These are phyloP conservation scores for Piaya cayana DNA, from an alignment of 2,113 vertebrate genomes.

Conservation along the genomic window DNA sequence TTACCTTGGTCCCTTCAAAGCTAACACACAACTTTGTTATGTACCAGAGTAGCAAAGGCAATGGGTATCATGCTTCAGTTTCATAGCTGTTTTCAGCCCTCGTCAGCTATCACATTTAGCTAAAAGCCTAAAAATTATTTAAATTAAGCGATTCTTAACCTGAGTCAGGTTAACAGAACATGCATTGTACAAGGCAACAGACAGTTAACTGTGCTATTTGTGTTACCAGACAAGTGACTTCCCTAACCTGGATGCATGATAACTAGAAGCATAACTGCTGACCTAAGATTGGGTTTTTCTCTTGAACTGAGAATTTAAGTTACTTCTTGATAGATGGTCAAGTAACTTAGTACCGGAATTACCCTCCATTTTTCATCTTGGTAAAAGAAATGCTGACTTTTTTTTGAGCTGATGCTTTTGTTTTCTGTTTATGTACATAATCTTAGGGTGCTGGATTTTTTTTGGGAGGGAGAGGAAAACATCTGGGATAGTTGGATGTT, in stretches of 20 bases:
- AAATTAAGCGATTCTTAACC: not conserved
- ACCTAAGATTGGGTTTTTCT: not conserved
- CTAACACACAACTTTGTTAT: not conserved
- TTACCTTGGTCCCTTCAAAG: not conserved
- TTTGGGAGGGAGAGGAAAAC: not conserved
- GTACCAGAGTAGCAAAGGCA: not conserved
- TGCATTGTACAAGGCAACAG: not conserved
- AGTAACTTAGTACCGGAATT: not conserved
- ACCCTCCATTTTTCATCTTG: not conserved
- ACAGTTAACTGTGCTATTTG: not conserved
- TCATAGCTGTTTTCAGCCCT: not conserved
- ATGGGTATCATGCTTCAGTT: not conserved
- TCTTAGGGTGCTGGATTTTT: accelerated
- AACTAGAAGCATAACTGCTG: not conserved
- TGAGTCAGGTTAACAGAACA: not conserved
- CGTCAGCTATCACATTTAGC: not conserved
- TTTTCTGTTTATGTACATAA: not conserved
- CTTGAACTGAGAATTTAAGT: not conserved
- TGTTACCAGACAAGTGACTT: not conserved
- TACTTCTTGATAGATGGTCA: not conserved
- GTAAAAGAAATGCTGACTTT: not conserved
- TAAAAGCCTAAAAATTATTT: not conserved
- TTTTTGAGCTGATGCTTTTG: not conserved
- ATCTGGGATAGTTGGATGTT: not conserved
- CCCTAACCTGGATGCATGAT: not conserved